A percentile compares a stretch with the other conserved stretches of the same genome.
Evolutionary conservation across 2,888 invertebrate species (phyloP).

Genomic region (Pilophorus perplexus): DNA sequence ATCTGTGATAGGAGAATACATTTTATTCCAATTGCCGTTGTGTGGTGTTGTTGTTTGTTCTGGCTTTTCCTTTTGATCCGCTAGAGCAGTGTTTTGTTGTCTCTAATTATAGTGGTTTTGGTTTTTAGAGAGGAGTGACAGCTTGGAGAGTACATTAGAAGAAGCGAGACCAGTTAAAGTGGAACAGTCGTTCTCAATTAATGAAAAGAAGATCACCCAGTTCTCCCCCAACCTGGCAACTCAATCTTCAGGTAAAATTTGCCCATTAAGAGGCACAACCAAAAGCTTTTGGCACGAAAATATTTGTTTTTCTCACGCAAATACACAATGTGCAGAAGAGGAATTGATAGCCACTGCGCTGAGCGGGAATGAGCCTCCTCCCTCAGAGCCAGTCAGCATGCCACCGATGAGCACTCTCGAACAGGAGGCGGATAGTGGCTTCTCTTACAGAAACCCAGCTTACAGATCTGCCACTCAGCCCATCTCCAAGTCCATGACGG

Average conservation of each 20-base stretch:
- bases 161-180: slow-evolving; percentile 35
- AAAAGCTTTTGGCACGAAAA: background rate
- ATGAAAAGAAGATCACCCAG: slow-evolving; percentile 27
- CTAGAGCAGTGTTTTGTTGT: too few relatives aligned
- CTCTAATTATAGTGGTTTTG: too few relatives aligned
- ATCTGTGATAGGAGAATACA: too few relatives aligned
- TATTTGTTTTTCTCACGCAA: background rate
- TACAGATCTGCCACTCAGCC: slow-evolving; percentile 71
- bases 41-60: too few relatives aligned
- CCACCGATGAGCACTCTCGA: slow-evolving; percentile 44
- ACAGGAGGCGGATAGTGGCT: slow-evolving; percentile 51
- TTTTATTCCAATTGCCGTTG: too few relatives aligned
- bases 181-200: slow-evolving; percentile 19
- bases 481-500: slow-evolving; percentile 40
- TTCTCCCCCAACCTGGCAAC: slow-evolving; percentile 40
- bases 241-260: slow-evolving; percentile 42
- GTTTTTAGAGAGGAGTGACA: slow-evolving; percentile 41
- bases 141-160: slow-evolving; percentile 39
- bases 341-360: slow-evolving; percentile 42
- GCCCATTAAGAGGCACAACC: background rate
- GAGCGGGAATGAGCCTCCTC: slow-evolving; percentile 42
- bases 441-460: slow-evolving; percentile 70
- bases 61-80: too few relatives aligned
- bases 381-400: slow-evolving; percentile 47
- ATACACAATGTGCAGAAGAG: slow-evolving; percentile 38